Percentiles rank a stretch among this genome's conserved stretches.
phyloP scores from a whole-genome alignment of 2,113 vertebrate genomes.

The Alectura lathami region DNA sequence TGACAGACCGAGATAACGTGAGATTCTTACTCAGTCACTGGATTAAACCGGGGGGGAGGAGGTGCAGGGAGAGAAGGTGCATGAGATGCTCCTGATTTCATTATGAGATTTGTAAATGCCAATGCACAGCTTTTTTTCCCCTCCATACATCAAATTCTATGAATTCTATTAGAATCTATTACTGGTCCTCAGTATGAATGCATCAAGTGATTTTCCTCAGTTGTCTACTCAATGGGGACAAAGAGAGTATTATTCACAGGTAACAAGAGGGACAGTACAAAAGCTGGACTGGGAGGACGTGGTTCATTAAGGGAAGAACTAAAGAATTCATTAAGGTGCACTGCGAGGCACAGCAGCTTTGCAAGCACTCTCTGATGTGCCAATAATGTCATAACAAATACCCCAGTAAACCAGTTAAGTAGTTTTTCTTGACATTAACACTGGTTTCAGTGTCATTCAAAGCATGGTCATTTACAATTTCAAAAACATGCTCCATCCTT shows the following conservation, averaged over 20 bases:
- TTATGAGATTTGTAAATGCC: background rate
- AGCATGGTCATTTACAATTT: background rate
- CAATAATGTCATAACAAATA: slow-evolving; percentile 45
- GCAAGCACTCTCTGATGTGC: slow-evolving; percentile 7
- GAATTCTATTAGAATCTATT: background rate
- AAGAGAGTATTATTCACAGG: slow-evolving; percentile 8
- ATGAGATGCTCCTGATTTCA: background rate
- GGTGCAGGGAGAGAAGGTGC: background rate
- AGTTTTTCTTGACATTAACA: background rate
- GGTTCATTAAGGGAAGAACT: slow-evolving; percentile 23
- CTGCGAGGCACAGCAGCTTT: background rate
- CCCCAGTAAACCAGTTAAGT: background rate
- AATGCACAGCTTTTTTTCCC: background rate
- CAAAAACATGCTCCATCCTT: background rate
- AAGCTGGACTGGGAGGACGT: background rate
- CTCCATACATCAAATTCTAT: background rate
- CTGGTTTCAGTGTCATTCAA: background rate
- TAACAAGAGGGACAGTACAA: background rate
- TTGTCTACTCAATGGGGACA: background rate
- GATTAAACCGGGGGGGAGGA: background rate
- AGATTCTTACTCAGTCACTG: background rate
- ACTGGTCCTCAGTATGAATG: background rate
- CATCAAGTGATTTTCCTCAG: background rate
- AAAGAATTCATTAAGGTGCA: slow-evolving; percentile 26
- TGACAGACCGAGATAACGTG: no score